Percentiles rank a stretch among this genome's conserved stretches.
phyloP scores from a whole-genome alignment of 2,797 vertebrate species.

The Tokudaia muenninki region DNA sequence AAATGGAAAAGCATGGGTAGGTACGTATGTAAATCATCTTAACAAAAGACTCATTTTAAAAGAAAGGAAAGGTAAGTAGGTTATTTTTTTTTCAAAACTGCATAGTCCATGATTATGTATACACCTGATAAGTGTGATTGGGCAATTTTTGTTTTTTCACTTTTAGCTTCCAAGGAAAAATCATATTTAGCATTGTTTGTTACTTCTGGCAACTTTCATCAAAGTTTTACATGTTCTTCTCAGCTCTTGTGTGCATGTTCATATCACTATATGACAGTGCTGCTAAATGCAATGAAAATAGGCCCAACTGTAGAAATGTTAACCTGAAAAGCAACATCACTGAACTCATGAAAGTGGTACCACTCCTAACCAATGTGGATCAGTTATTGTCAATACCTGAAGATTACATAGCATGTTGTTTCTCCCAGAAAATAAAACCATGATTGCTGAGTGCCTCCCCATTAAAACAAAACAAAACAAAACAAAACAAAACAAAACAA shows the following conservation, averaged over 20 bases:
- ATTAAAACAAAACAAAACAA: neutral
- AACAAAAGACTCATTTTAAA: neutral
- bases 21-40: neutral
- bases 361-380: conserved; percentile 29
- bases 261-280: conserved; percentile 41
- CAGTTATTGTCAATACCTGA: conserved; percentile 31
- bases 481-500: neutral
- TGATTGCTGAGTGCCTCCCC: conserved; percentile 35
- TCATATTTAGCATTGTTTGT: conserved; percentile 34
- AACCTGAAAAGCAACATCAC: conserved; percentile 24
- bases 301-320: neutral
- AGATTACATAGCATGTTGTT: conserved; percentile 6
- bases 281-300: conserved; percentile 42
- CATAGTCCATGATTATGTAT: conserved; percentile 55
- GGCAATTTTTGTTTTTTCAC: neutral
- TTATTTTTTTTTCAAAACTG: conserved; percentile 61
- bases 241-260: conserved; percentile 28
- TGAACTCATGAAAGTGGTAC: neutral
- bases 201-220: conserved; percentile 54
- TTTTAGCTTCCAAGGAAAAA: conserved; percentile 46
- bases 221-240: conserved; percentile 10
- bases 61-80: conserved; percentile 57
- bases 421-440: conserved; percentile 60
- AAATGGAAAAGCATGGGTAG: neutral
- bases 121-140: conserved; percentile 1